Evolutionary conservation across 2,113 vertebrate genomes (phyloP), one percentile per base, ranked within the genome.

Genomic region (Micronycteris hirsuta): DNA sequence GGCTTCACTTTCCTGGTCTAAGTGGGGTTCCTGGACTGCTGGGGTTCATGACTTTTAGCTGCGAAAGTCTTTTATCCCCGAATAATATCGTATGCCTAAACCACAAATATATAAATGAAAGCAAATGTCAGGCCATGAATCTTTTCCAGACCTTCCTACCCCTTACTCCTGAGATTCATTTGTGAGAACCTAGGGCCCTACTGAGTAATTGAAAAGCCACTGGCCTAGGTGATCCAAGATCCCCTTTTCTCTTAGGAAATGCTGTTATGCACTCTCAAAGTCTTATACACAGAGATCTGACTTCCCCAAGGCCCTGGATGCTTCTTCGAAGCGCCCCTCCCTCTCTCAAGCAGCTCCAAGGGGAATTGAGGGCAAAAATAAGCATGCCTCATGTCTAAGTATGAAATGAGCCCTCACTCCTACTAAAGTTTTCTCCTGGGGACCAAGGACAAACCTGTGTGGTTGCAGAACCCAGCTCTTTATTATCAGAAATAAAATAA

Each of bases 371-470:
- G 83, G 83, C 24, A 26, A 19, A 19, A 56, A 4, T 1, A 36
- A 26, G 58, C 49, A 28, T 0, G 3, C 24, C 43, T 87, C 20
- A 45, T 2, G 14, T 11, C 77, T 52, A 52, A 65, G 31, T 13
- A 86, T 68, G 47, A 92, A 93, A 92, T 41, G 56, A 86, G 10
- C 7, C 58, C 3, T 63, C 28, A 5, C 19, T 81, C 67, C 47
- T 65, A 13, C 52, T 7, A 0, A 68, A 11, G 33, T 70, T 54
- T 89, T 54, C 38, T 49, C 56, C 52, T 76, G 8, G 54, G 87
- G 76, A 68, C 82, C 86, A 96, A 97, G 96, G 96, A 97, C 92
- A 97, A 28, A 89, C 54, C 43, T 11, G 89, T 94, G 86, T 91
- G 96, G 81, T 87, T 58, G 19, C 87, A 41, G 86, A 89, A 96